Conservation (phyloP, 2,113 vertebrate species). For the Phalacrocorax aristotelis region DNA sequence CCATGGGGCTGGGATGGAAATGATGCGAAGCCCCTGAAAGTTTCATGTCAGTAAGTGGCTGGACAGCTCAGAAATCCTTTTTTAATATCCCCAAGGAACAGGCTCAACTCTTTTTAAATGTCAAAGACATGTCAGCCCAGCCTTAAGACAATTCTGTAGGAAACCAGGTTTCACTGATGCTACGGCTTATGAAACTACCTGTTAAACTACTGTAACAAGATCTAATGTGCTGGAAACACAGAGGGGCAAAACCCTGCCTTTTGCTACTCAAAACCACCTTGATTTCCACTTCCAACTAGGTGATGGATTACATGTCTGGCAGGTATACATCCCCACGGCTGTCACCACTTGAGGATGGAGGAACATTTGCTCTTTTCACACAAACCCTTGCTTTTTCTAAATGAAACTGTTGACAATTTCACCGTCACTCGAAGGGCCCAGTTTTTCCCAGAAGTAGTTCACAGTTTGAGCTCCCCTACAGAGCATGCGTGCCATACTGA, state of each 20-base stretch:
- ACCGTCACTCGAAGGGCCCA: too few relatives aligned
- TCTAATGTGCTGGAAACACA: not conserved
- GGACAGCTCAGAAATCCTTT: not conserved
- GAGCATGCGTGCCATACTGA: accelerated
- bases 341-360: not conserved
- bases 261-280: not conserved
- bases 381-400: not conserved
- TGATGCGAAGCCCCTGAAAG: not conserved
- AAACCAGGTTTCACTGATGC: not conserved
- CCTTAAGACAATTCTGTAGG: not conserved
- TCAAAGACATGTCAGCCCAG: not conserved
- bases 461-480: not conserved
- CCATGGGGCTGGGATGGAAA: not conserved
- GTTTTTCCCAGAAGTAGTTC: not conserved
- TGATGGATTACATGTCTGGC: accelerated
- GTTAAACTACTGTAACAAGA: not conserved
- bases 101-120: not conserved
- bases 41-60: not conserved
- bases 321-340: not conserved
- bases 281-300: not conserved
- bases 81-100: not conserved
- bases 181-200: not conserved
- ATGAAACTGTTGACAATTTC: not conserved
- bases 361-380: not conserved
- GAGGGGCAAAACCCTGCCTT: not conserved